Percentiles rank a stretch among this genome's conserved stretches.
Conservation (phyloP, 1,140 invertebrate genomes). For the Hylaeus anthracinus region DNA sequence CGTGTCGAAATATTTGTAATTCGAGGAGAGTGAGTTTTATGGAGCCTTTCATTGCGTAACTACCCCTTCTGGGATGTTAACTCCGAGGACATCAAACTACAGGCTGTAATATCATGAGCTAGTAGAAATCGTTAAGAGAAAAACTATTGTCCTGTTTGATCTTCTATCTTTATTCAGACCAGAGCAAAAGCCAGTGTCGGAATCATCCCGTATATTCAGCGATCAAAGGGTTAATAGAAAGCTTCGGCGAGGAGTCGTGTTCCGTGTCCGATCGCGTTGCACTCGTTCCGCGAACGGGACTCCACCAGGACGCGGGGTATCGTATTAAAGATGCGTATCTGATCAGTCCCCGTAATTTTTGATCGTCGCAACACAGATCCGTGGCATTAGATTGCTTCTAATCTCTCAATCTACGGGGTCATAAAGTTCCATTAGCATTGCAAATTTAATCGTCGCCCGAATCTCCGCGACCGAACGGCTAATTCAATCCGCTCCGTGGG, state of each 20-base stretch:
- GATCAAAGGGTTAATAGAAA: neutral
- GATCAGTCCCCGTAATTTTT: constrained; percentile 17
- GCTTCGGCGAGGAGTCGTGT: neutral
- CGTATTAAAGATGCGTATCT: constrained; percentile 12
- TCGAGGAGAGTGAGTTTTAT: no score
- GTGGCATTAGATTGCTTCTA: constrained; percentile 9
- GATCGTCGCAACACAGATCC: constrained; percentile 6
- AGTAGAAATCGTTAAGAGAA: no score
- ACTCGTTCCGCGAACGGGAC: neutral
- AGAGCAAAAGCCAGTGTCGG: no score
- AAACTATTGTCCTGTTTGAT: no score
- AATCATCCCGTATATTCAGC: no score
- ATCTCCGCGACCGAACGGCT: neutral
- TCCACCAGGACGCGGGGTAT: neutral
- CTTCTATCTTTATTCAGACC: no score
- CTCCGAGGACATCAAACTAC: no score
- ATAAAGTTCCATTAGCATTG: constrained; percentile 35
- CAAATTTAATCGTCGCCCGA: constrained; percentile 28
- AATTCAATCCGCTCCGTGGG: neutral
- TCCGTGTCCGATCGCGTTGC: neutral
- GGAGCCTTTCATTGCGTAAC: no score
- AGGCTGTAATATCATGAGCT: no score
- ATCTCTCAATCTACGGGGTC: constrained; percentile 29
- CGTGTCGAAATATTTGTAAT: no score
- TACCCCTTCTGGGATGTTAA: no score